phyloP scores from a whole-genome alignment of 2,113 vertebrate genomes.

The Crotalus helleri region DNA sequence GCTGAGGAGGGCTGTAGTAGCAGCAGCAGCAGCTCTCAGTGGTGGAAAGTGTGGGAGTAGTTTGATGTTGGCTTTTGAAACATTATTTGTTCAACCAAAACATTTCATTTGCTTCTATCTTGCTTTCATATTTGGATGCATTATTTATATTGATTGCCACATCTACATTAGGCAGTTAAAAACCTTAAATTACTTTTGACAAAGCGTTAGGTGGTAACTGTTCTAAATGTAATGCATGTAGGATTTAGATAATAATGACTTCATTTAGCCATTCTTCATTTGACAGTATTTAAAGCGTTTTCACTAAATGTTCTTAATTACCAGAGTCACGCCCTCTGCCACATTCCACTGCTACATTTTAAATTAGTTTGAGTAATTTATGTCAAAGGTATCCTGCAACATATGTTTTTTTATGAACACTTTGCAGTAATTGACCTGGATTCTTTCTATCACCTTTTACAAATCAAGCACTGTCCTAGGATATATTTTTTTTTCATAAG shows the following conservation, averaged over 20 bases:
- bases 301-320: constrained; percentile 37
- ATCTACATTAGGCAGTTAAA: constrained; percentile 56
- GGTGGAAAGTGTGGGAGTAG: constrained; percentile 42
- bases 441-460: background rate
- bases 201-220: constrained; percentile 44
- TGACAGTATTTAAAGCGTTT: constrained; percentile 40
- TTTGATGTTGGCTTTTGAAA: constrained; percentile 44
- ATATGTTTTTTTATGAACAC: constrained; percentile 29
- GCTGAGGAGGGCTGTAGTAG: constrained; percentile 43
- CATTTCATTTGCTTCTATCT: constrained; percentile 45
- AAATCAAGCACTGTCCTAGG: constrained; percentile 26
- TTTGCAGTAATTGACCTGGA: constrained; percentile 22
- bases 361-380: constrained; percentile 19
- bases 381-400: constrained; percentile 1
- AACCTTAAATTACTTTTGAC: constrained; percentile 45
- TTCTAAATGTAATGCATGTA: constrained; percentile 53
- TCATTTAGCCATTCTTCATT: constrained; percentile 35
- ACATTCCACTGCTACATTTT: constrained; percentile 31
- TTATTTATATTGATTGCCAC: constrained; percentile 62
- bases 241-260: constrained; percentile 38
- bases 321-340: constrained; percentile 19
- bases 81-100: constrained; percentile 46
- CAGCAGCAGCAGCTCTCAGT: constrained; percentile 55
- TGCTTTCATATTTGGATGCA: constrained; percentile 46
- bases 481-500: constrained; percentile 45